A percentile compares a stretch with the other conserved stretches of the same genome.
Evolutionary conservation across 2,113 vertebrate genomes (phyloP).

Genomic region (Paratilapia polleni): DNA sequence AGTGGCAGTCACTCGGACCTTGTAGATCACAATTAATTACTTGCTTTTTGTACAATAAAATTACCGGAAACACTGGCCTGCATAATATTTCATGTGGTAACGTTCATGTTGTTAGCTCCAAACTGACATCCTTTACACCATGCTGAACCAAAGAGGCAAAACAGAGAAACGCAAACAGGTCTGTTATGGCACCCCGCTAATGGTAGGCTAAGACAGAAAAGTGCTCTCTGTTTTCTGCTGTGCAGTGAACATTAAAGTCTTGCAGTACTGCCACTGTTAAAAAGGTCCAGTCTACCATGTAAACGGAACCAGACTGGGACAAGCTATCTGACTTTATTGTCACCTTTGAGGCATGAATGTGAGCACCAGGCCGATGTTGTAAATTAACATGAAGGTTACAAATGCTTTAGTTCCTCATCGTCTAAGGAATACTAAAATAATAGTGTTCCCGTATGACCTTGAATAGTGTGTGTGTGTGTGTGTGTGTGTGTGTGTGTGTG

Average conservation of each 20-base stretch:
- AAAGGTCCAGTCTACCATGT: not conserved
- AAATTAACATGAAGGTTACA: constrained; percentile 2
- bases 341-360: not conserved
- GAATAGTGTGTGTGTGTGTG: constrained; percentile 9
- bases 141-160: not conserved
- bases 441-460: constrained; percentile 35
- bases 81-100: no score
- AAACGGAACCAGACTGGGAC: not conserved
- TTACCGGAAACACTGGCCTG: no score
- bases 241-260: not conserved
- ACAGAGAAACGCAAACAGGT: not conserved
- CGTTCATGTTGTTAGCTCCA: no score
- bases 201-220: not conserved
- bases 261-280: not conserved
- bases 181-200: not conserved
- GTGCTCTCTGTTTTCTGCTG: not conserved
- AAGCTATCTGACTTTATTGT: not conserved
- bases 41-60: no score
- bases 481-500: constrained; percentile 9
- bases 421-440: constrained; percentile 16
- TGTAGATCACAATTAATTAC: no score
- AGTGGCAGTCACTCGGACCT: no score
- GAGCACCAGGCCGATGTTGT: not conserved
- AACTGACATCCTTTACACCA: no score
- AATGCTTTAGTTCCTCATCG: not conserved